Evolutionary conservation across 2,888 invertebrate genomes (phyloP).

Genomic region (Morpho deidamia): DNA sequence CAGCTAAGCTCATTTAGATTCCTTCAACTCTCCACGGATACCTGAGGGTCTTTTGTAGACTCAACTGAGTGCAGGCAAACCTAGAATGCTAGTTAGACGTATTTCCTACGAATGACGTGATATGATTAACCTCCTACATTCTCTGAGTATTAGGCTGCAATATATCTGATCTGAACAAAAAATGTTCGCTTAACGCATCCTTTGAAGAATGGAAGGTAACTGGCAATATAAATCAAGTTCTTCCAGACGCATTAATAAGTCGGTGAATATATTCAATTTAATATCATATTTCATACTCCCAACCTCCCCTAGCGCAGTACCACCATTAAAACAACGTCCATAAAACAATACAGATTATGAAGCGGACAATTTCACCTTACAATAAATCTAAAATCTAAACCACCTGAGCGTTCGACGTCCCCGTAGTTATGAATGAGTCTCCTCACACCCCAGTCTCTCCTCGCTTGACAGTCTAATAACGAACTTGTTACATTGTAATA

Average conservation of each 20-base stretch:
- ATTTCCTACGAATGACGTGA: no score
- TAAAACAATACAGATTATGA: slow-evolving; percentile 46
- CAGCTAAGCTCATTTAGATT: no score
- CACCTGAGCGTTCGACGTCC: slow-evolving; percentile 72
- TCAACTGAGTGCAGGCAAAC: no score
- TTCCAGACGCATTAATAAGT: not conserved
- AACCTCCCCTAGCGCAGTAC: slow-evolving; percentile 11
- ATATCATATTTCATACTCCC: slow-evolving; percentile 14
- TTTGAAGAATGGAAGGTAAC: not conserved
- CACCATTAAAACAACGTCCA: slow-evolving; percentile 21
- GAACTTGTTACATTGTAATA: slow-evolving; percentile 29
- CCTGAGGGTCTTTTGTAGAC: no score
- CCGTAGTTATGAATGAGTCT: slow-evolving; percentile 67
- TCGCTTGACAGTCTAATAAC: slow-evolving; percentile 24
- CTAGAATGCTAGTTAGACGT: no score
- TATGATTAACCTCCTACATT: no score
- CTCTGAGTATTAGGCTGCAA: no score
- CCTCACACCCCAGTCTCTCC: slow-evolving; percentile 36
- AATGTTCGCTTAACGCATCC: no score
- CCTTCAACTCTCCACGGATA: no score
- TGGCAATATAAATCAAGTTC: not conserved
- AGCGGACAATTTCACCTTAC: slow-evolving; percentile 59
- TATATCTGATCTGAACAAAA: not conserved
- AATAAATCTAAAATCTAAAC: slow-evolving; percentile 71
- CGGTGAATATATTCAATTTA: slow-evolving; percentile 18